phyloP scores from a whole-genome alignment of 92 coral and sea anemone species.

The Scolanthus callimorphus region DNA sequence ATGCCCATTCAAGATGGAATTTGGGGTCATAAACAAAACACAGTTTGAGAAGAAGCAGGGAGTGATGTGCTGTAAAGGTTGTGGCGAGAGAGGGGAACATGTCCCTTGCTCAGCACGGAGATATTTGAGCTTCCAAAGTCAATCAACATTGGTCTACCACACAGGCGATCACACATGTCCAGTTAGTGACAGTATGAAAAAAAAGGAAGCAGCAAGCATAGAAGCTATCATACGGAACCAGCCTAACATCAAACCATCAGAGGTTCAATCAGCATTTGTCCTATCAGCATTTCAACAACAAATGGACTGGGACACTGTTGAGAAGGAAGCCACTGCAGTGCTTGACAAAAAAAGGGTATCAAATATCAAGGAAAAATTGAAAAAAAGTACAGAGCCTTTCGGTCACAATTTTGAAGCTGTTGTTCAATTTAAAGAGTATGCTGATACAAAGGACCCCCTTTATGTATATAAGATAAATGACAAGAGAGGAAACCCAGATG shows the following conservation, averaged over 20 bases:
- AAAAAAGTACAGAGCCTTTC: slow-evolving; percentile 23
- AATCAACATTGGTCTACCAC: slow-evolving; percentile 43
- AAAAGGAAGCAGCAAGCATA: no score
- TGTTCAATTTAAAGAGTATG: no score
- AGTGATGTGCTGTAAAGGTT: no score
- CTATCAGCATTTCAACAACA: slow-evolving; percentile 24
- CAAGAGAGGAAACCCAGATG: slow-evolving; percentile 48
- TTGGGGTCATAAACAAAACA: no score
- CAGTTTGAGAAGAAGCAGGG: no score
- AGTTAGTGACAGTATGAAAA: no score
- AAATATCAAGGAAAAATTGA: slow-evolving; percentile 42
- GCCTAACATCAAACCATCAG: no score
- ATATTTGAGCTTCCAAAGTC: slow-evolving; percentile 30
- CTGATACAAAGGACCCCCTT: no score
- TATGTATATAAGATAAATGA: slow-evolving; percentile 36
- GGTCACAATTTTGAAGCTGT: slow-evolving; percentile 58
- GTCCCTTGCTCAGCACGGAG: slow-evolving; percentile 37
- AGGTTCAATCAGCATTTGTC: slow-evolving; percentile 37
- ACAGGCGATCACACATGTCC: slow-evolving; percentile 62
- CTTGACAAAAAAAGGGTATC: slow-evolving; percentile 36
- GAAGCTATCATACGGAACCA: no score
- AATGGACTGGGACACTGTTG: slow-evolving; percentile 28
- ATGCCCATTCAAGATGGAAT: no score
- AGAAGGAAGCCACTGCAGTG: slow-evolving; percentile 33
- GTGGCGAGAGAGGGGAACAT: no score